Percentiles rank a stretch among this genome's conserved stretches.
phyloP scores from a whole-genome alignment of 2,888 invertebrate species.

The Brachyopa scutellaris region DNA sequence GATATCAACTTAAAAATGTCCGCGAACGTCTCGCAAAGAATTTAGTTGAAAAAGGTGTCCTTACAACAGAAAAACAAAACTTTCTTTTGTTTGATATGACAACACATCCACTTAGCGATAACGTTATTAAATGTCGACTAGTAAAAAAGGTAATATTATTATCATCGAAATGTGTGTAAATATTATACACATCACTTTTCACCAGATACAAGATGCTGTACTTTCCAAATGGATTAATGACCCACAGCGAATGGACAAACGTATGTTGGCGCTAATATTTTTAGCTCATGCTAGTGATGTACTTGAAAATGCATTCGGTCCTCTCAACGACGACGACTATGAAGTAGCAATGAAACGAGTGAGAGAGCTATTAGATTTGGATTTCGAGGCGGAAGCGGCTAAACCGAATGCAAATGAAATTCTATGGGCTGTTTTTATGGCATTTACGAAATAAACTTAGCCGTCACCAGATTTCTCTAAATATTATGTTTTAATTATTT shows the following conservation, averaged over 20 bases:
- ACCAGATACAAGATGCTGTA: slow-evolving; percentile 97
- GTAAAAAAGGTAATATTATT: slow-evolving; percentile 91
- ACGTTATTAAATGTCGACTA: slow-evolving; percentile 95
- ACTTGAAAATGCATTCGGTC: slow-evolving; percentile 99
- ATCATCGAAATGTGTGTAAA: no score
- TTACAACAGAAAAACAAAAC: slow-evolving; percentile 99
- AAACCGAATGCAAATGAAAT: slow-evolving; percentile 95
- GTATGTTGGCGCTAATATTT: slow-evolving; percentile 95
- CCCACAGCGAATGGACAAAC: slow-evolving; percentile 97
- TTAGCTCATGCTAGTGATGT: slow-evolving; percentile 99
- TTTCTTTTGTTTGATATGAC: slow-evolving; percentile 99
- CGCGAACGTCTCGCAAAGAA: slow-evolving; percentile 99
- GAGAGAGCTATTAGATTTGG: slow-evolving; percentile 96
- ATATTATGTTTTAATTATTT: slow-evolving; percentile 68
- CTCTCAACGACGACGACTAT: slow-evolving; percentile 98
- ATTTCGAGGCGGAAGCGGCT: slow-evolving; percentile 97
- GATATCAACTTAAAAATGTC: slow-evolving; percentile 99
- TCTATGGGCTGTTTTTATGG: slow-evolving; percentile 99
- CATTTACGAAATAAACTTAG: slow-evolving; percentile 95
- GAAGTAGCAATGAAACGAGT: slow-evolving; percentile 99
- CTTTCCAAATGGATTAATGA: slow-evolving; percentile 98
- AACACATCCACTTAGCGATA: slow-evolving; percentile 98
- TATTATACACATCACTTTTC: no score
- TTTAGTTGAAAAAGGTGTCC: slow-evolving; percentile 99
- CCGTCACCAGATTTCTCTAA: slow-evolving; percentile 69